A percentile compares a stretch with the other conserved stretches of the same genome.
Evolutionary conservation across 2,113 vertebrate genomes (phyloP).

Genomic region (Manacus vitellinus): DNA sequence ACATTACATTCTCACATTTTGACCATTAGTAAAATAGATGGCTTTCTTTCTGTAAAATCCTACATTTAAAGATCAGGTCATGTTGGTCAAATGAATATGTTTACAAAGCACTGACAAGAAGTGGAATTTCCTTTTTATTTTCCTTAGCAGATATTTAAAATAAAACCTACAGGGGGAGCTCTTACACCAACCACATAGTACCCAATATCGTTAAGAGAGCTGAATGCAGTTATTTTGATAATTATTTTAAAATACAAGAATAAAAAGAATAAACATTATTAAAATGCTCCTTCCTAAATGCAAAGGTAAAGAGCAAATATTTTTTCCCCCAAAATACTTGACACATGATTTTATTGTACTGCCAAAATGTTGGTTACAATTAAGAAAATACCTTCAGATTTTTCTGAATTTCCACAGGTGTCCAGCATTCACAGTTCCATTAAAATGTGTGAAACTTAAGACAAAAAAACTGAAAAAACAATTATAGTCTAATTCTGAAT

Average conservation of each 20-base stretch:
- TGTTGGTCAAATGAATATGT: not conserved
- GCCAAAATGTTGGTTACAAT: not conserved
- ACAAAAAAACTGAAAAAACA: not conserved
- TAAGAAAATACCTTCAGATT: not conserved
- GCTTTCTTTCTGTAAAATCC: not conserved
- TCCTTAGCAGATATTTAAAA: not conserved
- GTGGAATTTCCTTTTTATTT: not conserved
- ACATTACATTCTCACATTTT: not conserved
- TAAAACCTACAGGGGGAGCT: conserved; percentile 32
- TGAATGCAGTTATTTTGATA: not conserved
- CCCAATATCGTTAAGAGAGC: fast-evolving
- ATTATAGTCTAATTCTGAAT: not conserved
- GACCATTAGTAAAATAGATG: not conserved
- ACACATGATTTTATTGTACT: not conserved
- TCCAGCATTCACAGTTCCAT: not conserved
- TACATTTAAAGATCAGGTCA: not conserved
- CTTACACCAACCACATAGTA: not conserved
- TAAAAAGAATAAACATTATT: not conserved
- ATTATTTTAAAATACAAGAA: not conserved
- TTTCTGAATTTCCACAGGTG: not conserved
- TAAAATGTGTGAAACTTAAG: not conserved
- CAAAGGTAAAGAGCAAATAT: not conserved
- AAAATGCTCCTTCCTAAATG: not conserved
- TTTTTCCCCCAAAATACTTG: not conserved
- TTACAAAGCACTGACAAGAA: not conserved